A percentile compares a stretch with the other conserved stretches of the same genome.
phyloP scores from a whole-genome alignment of 2,888 invertebrate species.

The Zelleria hepariella region DNA sequence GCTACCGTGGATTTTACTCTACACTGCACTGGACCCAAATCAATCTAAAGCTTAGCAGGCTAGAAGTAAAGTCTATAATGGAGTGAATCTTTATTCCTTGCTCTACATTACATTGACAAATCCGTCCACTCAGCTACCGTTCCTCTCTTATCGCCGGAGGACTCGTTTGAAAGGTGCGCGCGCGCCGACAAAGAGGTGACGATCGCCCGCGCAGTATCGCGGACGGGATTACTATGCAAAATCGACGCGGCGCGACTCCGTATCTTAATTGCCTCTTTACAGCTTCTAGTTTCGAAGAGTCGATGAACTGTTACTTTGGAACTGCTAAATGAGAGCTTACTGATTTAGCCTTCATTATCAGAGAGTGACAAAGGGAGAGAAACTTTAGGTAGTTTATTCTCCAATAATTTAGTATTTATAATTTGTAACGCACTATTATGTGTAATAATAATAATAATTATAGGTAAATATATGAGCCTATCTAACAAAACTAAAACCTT shows the following conservation, averaged over 20 bases:
- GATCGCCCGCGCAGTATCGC: constrained; percentile 36
- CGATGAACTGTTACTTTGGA: constrained; percentile 1
- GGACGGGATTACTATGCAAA: constrained; percentile 24
- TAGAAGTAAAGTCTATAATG: background rate
- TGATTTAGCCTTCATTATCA: too few relatives aligned
- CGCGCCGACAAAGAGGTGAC: constrained; percentile 64
- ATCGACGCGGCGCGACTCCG: constrained; percentile 13
- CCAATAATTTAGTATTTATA: too few relatives aligned
- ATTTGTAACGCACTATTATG: too few relatives aligned
- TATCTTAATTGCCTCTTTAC: constrained; percentile 21
- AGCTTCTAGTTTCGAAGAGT: constrained; percentile 7
- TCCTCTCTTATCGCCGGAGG: constrained; percentile 48
- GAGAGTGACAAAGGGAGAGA: too few relatives aligned
- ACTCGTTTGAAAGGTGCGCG: constrained; percentile 42
- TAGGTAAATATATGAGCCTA: too few relatives aligned
- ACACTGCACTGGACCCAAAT: background rate
- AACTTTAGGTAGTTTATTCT: too few relatives aligned
- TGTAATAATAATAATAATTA: too few relatives aligned
- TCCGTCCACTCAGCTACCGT: constrained; percentile 61
- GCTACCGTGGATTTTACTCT: background rate
- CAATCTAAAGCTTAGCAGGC: background rate
- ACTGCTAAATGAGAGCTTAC: background rate
- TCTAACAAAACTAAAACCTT: too few relatives aligned
- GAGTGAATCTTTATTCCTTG: background rate
- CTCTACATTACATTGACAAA: constrained; percentile 46